Evolutionary conservation across 2,113 vertebrate genomes (phyloP).

Genomic region (Equus przewalskii): DNA sequence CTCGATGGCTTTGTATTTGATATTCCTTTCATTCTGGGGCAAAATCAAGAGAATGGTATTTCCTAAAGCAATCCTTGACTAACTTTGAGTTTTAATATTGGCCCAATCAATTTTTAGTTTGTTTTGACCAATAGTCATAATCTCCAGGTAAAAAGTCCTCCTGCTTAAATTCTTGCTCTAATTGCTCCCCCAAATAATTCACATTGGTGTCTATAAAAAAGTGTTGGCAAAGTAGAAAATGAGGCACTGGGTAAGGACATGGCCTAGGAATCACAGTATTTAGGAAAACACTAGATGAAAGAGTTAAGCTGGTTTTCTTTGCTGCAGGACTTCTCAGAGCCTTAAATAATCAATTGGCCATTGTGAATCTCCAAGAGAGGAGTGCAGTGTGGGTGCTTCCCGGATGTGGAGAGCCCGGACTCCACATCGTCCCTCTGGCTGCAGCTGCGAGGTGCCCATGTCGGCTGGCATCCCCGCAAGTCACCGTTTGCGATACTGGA

Average conservation of each 20-base stretch:
- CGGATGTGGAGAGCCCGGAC: background rate
- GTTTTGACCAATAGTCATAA: background rate
- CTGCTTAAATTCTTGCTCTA: too few relatives aligned
- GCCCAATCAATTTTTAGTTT: background rate
- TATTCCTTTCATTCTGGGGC: background rate
- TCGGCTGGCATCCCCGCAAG: rapidly evolving
- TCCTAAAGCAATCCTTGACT: background rate
- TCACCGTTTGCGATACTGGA: rapidly evolving
- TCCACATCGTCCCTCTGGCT: rapidly evolving
- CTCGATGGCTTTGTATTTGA: too few relatives aligned
- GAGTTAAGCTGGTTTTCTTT: background rate
- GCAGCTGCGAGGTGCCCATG: rapidly evolving
- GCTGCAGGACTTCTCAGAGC: background rate
- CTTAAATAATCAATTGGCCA: background rate
- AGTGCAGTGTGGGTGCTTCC: too few relatives aligned
- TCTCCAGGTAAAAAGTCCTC: background rate
- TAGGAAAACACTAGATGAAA: background rate
- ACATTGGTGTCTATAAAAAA: too few relatives aligned
- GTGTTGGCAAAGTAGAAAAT: background rate
- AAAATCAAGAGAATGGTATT: background rate
- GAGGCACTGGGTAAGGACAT: rapidly evolving
- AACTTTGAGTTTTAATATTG: background rate
- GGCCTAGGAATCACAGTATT: background rate
- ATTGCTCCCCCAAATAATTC: background rate
- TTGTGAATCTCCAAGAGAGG: background rate